Conservation (phyloP, 2,113 vertebrate species). For the Silurus glanis region DNA sequence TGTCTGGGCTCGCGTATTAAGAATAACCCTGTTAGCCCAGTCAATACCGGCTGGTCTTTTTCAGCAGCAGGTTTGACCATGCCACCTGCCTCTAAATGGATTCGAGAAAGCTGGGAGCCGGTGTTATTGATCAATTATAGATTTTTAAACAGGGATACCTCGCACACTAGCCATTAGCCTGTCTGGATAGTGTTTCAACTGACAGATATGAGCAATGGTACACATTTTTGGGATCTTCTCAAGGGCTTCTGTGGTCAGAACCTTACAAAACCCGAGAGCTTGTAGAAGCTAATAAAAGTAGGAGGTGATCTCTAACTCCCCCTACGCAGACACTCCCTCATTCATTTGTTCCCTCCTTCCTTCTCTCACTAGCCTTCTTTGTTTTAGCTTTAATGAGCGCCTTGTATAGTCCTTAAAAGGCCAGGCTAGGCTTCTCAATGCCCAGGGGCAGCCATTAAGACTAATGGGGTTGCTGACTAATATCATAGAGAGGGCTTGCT, state of each 20-base stretch:
- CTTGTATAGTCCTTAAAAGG: constrained; percentile 73
- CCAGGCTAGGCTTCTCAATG: constrained; percentile 61
- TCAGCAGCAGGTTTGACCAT: constrained; percentile 51
- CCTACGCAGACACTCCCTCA: constrained; percentile 54
- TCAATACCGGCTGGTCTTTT: constrained; percentile 51
- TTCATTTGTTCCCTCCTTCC: constrained; percentile 51
- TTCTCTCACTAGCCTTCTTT: constrained; percentile 70
- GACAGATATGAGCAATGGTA: constrained; percentile 70
- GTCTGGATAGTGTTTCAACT: constrained; percentile 71
- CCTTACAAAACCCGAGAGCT: constrained; percentile 44
- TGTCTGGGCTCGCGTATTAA: constrained; percentile 8
- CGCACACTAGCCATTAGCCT: constrained; percentile 73
- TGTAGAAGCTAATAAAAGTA: constrained; percentile 41
- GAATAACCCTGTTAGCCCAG: constrained; percentile 59
- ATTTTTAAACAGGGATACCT: constrained; percentile 74
- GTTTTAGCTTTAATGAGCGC: constrained; percentile 79
- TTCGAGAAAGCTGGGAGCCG: constrained; percentile 66
- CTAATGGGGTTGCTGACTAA: constrained; percentile 74
- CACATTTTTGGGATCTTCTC: constrained; percentile 61
- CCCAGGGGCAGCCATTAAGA: constrained; percentile 69
- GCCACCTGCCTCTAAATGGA: constrained; percentile 62
- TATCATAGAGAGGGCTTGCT: constrained; percentile 61
- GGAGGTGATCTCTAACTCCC: constrained; percentile 50
- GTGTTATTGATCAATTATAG: constrained; percentile 77
- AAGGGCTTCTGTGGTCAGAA: constrained; percentile 65